phyloP scores from a whole-genome alignment of 2,888 invertebrate genomes.

The Diloba caeruleocephala region DNA sequence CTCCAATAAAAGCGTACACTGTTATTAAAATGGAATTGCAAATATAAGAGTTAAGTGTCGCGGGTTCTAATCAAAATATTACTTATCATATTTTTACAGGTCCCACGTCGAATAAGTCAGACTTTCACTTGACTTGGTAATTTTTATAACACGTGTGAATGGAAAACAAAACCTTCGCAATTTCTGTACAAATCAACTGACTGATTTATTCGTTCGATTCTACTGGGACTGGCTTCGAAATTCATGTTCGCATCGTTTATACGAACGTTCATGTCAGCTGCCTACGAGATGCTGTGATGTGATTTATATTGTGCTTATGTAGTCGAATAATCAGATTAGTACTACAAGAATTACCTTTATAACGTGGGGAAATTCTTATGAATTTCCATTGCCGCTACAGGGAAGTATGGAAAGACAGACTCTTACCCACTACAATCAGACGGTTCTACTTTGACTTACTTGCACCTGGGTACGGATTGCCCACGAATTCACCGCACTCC shows the following conservation, averaged over 20 bases:
- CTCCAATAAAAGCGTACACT: constrained; percentile 9
- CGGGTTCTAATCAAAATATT: constrained; percentile 31
- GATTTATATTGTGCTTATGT: constrained; percentile 19
- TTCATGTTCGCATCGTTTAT: constrained; percentile 31
- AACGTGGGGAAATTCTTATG: background rate
- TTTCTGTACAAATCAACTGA: constrained; percentile 44
- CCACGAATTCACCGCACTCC: too few relatives aligned
- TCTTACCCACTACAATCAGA: too few relatives aligned
- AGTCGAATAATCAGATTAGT: constrained; percentile 33
- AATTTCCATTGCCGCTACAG: too few relatives aligned
- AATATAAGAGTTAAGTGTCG: constrained; percentile 28
- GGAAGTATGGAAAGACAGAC: too few relatives aligned
- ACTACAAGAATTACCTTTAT: constrained; percentile 9
- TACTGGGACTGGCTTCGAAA: constrained; percentile 26
- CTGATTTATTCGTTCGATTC: constrained; percentile 46
- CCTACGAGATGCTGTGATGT: constrained; percentile 22
- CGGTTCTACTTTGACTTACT: too few relatives aligned
- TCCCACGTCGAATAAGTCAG: constrained; percentile 22
- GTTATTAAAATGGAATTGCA: constrained; percentile 22
- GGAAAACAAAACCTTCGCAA: constrained; percentile 34
- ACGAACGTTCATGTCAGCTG: constrained; percentile 22
- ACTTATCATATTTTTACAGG: constrained; percentile 39
- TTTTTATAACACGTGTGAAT: constrained; percentile 31
- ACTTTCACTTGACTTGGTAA: constrained; percentile 38
- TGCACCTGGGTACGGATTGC: too few relatives aligned